Evolutionary conservation across 2,797 vertebrate genomes (phyloP).

Genomic region (Somateria mollissima): DNA sequence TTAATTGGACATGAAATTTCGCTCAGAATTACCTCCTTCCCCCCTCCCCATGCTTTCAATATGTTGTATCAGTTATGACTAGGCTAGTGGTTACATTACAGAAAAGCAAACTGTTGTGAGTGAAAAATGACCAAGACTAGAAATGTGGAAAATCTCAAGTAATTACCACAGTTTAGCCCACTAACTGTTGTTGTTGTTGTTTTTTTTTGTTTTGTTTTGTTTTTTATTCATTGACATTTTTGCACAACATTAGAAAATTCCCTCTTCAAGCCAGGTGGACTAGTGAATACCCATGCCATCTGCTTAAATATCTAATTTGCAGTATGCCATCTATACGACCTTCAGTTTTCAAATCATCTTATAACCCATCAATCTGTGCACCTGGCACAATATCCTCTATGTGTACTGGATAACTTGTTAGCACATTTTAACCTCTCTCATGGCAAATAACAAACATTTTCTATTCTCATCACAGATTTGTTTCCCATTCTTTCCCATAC

Average conservation of each 20-base stretch:
- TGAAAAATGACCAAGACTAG: background rate
- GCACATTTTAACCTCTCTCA: constrained; percentile 3
- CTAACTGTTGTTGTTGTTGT: background rate
- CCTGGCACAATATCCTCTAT: constrained; percentile 30
- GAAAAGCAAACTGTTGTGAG: background rate
- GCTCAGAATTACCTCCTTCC: background rate
- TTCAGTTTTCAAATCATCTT: constrained; percentile 63
- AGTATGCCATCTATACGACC: constrained; percentile 55
- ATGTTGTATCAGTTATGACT: background rate
- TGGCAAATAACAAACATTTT: background rate
- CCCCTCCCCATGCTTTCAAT: background rate
- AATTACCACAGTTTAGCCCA: constrained; percentile 9
- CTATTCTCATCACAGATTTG: background rate
- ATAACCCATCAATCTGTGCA: constrained; percentile 62
- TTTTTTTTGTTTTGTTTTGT: background rate
- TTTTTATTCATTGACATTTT: constrained; percentile 31
- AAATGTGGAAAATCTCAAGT: background rate
- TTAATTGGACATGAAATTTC: constrained; percentile 20
- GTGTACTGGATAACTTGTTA: constrained; percentile 23
- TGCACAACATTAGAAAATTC: constrained; percentile 16
- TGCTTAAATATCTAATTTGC: constrained; percentile 68
- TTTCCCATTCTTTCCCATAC: background rate
- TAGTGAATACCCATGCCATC: constrained; percentile 58
- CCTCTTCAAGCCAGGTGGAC: constrained; percentile 46
- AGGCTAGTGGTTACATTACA: background rate